Base-by-base conservation (phyloP, 2,888 invertebrate species). In the Steinernema hermaphroditum region DNA sequence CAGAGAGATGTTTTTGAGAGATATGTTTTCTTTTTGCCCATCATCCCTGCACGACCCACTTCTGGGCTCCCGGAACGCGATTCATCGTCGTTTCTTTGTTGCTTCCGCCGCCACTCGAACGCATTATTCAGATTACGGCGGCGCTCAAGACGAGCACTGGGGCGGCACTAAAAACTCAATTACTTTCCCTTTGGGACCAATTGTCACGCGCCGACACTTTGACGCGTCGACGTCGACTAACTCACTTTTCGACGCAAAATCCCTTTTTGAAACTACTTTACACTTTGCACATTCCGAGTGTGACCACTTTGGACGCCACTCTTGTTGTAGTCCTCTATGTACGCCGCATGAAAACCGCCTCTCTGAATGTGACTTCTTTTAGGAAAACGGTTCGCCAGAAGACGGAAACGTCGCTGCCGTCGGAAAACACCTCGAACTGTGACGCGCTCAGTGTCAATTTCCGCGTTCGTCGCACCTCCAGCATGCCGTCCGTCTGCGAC, bases 401-500 rank as follows among this genome's bases (percentile, higher is more conserved):
- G 75, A 83, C 84, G 24, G 82, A 81, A 14, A 78, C 76, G 16
- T 78, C 79, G 12, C 72, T 77, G 32, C 74, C 76, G 24, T 62
- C 62, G 16, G 62, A 62, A 12, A 29, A 14, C 32, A 62, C 29
- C 29, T 62, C 62, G 16, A 62, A 62, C 62, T 29, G 32, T 14
- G 62, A 62, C 62, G 62, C 14, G 16, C 62, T 62, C 16, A 62
- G 62, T 32, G 62, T 62, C 22, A 34, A 57, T 43, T 72, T 62
- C 24, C 69, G 73, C 12, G 74, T 81, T 69, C 74, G 85, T 27
- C 76, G 85, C 19, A 86, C 83, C 19, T 83, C 82, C 69, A 81
- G 81, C 69, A 83, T 85, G 85, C 85, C 85, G 0, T 85, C 84
- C 57, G 82, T 85, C 16, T 81, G 77, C 69, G 83, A 83, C 29